These are phyloP conservation scores for Pyrochroa serraticornis DNA, from an alignment of 2,888 invertebrate species.

Conservation along the genomic window DNA sequence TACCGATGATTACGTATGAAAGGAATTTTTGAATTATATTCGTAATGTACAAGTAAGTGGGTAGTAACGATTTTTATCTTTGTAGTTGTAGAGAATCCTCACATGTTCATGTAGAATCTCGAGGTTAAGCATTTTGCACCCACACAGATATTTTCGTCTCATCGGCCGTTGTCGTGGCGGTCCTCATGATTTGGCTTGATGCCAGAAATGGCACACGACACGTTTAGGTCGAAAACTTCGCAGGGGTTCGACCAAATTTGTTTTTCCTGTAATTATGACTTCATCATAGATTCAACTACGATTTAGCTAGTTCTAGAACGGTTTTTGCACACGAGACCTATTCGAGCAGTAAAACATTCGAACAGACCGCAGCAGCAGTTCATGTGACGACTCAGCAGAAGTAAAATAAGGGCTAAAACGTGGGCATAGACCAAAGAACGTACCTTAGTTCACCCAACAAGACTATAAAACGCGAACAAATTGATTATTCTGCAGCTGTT, in stretches of 20 bases:
- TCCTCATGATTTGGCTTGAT: constrained; percentile 39
- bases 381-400: too few relatives aligned
- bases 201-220: constrained; percentile 50
- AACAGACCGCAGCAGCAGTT: too few relatives aligned
- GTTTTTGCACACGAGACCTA: too few relatives aligned
- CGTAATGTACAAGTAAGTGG: neutral
- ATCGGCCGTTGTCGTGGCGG: constrained; percentile 10
- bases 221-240: constrained; percentile 37
- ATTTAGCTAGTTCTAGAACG: neutral
- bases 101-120: constrained; percentile 29
- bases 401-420: too few relatives aligned
- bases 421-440: too few relatives aligned
- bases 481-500: too few relatives aligned
- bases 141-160: constrained; percentile 48
- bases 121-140: constrained; percentile 41
- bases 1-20: neutral
- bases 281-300: constrained; percentile 15
- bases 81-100: constrained; percentile 33
- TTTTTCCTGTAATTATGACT: constrained; percentile 26
- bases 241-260: constrained; percentile 38
- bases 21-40: neutral
- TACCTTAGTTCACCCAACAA: too few relatives aligned
- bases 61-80: constrained; percentile 22
- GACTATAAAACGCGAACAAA: too few relatives aligned
- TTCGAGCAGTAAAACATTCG: too few relatives aligned